Evolutionary conservation across 2,113 vertebrate genomes (phyloP).

Genomic region (Larimichthys polyactis): DNA sequence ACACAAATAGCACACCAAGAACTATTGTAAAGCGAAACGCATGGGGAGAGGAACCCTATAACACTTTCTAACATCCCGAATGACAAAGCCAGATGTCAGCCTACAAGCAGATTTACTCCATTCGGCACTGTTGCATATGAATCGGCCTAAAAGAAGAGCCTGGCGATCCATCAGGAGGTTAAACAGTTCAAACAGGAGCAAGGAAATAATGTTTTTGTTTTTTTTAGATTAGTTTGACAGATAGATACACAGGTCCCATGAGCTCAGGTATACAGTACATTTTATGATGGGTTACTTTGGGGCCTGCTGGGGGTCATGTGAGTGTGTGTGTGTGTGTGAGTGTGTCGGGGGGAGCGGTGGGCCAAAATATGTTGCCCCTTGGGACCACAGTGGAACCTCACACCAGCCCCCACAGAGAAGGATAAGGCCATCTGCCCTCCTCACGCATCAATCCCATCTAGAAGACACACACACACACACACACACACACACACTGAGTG

Average conservation of each 20-base stretch:
- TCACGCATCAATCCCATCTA: slow-evolving; percentile 70
- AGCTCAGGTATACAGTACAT: slow-evolving; percentile 1
- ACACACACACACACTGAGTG: slow-evolving; percentile 50
- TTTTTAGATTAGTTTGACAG: background rate
- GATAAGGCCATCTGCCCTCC: slow-evolving; percentile 82
- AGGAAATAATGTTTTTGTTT: background rate
- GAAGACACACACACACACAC: slow-evolving; percentile 59
- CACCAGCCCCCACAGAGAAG: slow-evolving; percentile 76
- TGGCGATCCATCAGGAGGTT: slow-evolving; percentile 34
- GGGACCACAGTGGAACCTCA: slow-evolving; percentile 76
- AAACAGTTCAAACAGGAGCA: slow-evolving; percentile 51
- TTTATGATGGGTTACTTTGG: background rate
- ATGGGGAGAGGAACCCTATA: slow-evolving; percentile 61
- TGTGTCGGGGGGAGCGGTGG: background rate
- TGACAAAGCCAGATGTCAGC: slow-evolving; percentile 72
- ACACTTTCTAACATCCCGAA: slow-evolving; percentile 77
- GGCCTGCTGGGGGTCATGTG: background rate
- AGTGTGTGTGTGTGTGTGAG: slow-evolving; percentile 7
- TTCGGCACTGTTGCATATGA: slow-evolving; percentile 45
- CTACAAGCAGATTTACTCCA: slow-evolving; percentile 64
- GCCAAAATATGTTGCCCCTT: slow-evolving; percentile 69
- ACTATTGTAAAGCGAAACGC: slow-evolving; percentile 67
- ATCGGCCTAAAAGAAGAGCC: slow-evolving; percentile 36
- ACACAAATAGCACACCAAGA: slow-evolving; percentile 62
- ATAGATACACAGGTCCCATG: slow-evolving; percentile 20